These are phyloP conservation scores for Aromia moschata DNA, from an alignment of 2,888 invertebrate genomes.

Conservation along the genomic window DNA sequence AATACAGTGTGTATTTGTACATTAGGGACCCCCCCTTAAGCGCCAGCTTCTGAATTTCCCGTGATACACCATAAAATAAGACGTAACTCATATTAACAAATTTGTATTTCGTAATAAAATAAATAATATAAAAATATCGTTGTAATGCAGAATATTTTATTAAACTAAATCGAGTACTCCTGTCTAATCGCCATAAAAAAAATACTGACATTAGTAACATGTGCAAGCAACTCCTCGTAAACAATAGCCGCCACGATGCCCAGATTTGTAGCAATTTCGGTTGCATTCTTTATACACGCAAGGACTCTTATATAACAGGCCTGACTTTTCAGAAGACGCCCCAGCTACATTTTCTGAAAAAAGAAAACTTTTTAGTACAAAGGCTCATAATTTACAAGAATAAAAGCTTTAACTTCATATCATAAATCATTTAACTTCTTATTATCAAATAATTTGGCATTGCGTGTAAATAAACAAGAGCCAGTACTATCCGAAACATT, in stretches of 20 bases:
- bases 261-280: constrained; percentile 10
- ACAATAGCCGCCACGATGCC: constrained; percentile 12
- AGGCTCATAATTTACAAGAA: too few relatives aligned
- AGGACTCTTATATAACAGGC: constrained; percentile 2
- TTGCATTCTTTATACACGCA: background rate
- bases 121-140: constrained; percentile 6
- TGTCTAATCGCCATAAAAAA: background rate
- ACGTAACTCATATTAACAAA: background rate
- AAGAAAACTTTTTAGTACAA: too few relatives aligned
- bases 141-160: constrained; percentile 1
- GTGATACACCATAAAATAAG: background rate
- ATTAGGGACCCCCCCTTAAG: too few relatives aligned
- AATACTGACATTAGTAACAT: constrained; percentile 5
- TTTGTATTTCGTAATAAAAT: constrained; percentile 2
- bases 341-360: constrained; percentile 15
- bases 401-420: too few relatives aligned
- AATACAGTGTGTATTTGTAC: too few relatives aligned
- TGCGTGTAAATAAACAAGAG: too few relatives aligned
- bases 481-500: too few relatives aligned
- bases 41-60: too few relatives aligned
- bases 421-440: too few relatives aligned
- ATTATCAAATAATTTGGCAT: too few relatives aligned
- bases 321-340: background rate
- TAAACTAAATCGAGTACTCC: background rate
- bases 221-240: constrained; percentile 10